Conservation (phyloP, 2,888 invertebrate genomes). For the Ptychoptera albimana region DNA sequence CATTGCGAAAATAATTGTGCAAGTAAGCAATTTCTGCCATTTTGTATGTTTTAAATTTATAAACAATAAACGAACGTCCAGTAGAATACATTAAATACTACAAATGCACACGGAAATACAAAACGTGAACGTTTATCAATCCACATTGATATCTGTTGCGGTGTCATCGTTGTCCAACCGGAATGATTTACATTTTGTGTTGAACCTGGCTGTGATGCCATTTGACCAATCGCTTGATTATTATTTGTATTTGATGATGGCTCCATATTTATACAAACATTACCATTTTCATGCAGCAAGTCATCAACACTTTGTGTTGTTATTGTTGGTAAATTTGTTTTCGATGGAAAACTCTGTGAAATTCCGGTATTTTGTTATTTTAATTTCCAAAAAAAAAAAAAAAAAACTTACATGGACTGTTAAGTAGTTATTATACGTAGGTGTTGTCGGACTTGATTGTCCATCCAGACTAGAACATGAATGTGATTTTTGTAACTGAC, state of each 20-base stretch:
- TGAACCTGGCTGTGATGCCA: constrained; percentile 15
- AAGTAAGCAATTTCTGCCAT: too few species aligned
- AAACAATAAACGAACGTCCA: constrained; percentile 59
- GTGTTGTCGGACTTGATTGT: constrained; percentile 17
- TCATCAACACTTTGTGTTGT: constrained; percentile 53
- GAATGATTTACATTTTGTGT: constrained; percentile 26
- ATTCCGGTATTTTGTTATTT: constrained; percentile 5
- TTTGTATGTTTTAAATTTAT: constrained; percentile 13
- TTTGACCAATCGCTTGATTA: constrained; percentile 10
- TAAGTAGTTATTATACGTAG: constrained; percentile 50
- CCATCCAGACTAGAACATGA: constrained; percentile 56
- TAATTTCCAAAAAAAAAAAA: constrained; percentile 4
- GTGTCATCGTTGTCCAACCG: constrained; percentile 68
- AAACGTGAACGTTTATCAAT: constrained; percentile 60
- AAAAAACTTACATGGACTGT: constrained; percentile 50
- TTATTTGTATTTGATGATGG: constrained; percentile 11
- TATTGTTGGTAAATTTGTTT: constrained; percentile 48
- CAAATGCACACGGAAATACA: constrained; percentile 59
- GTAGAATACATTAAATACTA: constrained; percentile 63
- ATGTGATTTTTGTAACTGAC: constrained; percentile 46
- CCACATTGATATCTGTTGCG: constrained; percentile 78
- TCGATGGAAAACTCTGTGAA: constrained; percentile 46
- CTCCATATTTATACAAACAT: constrained; percentile 14
- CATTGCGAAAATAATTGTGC: too few species aligned
- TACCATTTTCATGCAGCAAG: constrained; percentile 22